Evolutionary conservation across 1,140 invertebrate genomes (phyloP).

Genomic region (Lucilia sericata): DNA sequence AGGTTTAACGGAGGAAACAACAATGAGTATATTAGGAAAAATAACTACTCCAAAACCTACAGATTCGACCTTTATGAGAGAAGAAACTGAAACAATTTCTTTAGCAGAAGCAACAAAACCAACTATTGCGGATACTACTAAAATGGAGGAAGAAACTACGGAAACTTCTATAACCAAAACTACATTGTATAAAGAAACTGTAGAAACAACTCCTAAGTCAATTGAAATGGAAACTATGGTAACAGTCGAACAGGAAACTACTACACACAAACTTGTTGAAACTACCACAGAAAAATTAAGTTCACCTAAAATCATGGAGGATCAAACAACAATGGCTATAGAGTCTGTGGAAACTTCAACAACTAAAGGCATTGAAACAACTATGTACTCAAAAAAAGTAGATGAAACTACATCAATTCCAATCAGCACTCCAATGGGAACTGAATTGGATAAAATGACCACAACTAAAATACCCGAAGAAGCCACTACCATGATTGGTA

Average conservation of each 20-base stretch:
- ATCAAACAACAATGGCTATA: background rate
- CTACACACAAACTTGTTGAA: background rate
- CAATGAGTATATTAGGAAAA: background rate
- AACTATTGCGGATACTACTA: background rate
- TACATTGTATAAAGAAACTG: background rate
- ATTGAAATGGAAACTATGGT: too few species aligned
- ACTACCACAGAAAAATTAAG: background rate
- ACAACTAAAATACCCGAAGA: background rate
- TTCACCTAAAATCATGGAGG: background rate
- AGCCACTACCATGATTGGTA: background rate
- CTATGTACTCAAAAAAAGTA: too few species aligned
- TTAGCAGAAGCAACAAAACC: too few species aligned
- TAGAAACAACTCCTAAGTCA: background rate
- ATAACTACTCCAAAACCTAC: background rate
- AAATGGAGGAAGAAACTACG: background rate
- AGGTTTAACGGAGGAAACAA: background rate
- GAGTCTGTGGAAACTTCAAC: background rate
- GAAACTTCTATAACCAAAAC: background rate
- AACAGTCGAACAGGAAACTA: background rate
- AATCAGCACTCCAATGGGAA: background rate
- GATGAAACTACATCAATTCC: background rate
- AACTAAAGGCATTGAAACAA: too few species aligned
- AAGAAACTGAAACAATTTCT: too few species aligned
- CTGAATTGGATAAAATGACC: background rate
- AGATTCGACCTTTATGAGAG: too few species aligned